Evolutionary conservation across 2,888 invertebrate species (phyloP).

Genomic region (Netelia inedita): DNA sequence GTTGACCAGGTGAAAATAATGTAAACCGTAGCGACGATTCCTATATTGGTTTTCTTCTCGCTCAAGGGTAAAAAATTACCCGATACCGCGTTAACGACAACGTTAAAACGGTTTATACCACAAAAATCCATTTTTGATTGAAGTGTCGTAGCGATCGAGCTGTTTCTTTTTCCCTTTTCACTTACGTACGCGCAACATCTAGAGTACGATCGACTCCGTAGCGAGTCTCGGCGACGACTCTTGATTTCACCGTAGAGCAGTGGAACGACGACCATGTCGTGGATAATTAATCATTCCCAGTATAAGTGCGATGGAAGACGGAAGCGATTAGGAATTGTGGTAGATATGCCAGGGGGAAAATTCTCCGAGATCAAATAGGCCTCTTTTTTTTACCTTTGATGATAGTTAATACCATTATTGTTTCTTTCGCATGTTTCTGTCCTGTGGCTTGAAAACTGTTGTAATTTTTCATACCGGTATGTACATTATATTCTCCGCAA

Average conservation of each 20-base stretch:
- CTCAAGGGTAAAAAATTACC: slow-evolving; percentile 73
- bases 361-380: neutral
- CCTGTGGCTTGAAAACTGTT: neutral
- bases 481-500: neutral
- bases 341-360: neutral
- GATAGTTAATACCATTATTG: neutral
- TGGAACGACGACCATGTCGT: slow-evolving; percentile 2
- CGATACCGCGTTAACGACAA: slow-evolving; percentile 68
- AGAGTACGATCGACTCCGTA: no score
- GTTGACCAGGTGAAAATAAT: slow-evolving; percentile 61
- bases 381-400: neutral
- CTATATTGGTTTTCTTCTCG: slow-evolving; percentile 7
- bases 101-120: slow-evolving; percentile 70
- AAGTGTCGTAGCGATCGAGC: neutral
- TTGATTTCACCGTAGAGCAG: neutral
- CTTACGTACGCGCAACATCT: neutral
- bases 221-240: neutral
- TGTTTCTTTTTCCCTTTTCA: neutral
- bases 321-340: neutral
- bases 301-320: slow-evolving; percentile 15
- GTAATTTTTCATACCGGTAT: neutral
- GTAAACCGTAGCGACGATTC: slow-evolving; percentile 54
- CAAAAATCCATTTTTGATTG: slow-evolving; percentile 69
- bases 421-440: neutral
- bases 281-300: slow-evolving; percentile 49